A percentile compares a stretch with the other conserved stretches of the same genome.
These are phyloP conservation scores for Rhinichthys osculus DNA, from an alignment of 2,797 vertebrate species.

Conservation along the genomic window DNA sequence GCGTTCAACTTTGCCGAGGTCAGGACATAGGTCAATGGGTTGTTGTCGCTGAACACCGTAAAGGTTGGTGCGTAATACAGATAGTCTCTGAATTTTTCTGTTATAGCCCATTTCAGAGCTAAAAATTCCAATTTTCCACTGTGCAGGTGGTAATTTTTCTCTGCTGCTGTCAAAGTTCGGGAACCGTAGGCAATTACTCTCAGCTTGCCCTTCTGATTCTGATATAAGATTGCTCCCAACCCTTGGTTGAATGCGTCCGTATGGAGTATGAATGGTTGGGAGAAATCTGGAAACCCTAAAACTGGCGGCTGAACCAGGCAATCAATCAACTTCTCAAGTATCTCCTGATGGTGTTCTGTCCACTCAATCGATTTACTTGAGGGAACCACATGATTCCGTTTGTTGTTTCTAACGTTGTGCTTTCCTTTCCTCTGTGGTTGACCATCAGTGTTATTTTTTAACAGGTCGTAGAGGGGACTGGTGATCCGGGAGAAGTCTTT, in stretches of 20 bases:
- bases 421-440: too few species aligned
- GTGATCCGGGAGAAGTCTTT: background rate
- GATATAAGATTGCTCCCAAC: background rate
- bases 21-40: background rate
- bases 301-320: too few species aligned
- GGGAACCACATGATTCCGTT: too few species aligned
- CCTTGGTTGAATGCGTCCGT: too few species aligned
- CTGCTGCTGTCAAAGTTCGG: background rate
- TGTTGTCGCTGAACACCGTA: background rate
- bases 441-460: too few species aligned
- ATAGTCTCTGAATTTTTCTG: too few species aligned
- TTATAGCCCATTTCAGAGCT: background rate
- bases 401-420: too few species aligned
- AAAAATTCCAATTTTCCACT: background rate
- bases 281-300: too few species aligned
- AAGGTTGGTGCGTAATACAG: background rate
- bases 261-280: too few species aligned
- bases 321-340: background rate
- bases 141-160: constrained; percentile 1
- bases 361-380: too few species aligned
- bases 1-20: background rate
- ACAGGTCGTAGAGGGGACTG: background rate
- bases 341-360: too few species aligned
- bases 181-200: constrained; percentile 1
- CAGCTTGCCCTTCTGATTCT: background rate